Evolutionary conservation across 2,113 vertebrate species (phyloP).

Genomic region (Tyto alba): DNA sequence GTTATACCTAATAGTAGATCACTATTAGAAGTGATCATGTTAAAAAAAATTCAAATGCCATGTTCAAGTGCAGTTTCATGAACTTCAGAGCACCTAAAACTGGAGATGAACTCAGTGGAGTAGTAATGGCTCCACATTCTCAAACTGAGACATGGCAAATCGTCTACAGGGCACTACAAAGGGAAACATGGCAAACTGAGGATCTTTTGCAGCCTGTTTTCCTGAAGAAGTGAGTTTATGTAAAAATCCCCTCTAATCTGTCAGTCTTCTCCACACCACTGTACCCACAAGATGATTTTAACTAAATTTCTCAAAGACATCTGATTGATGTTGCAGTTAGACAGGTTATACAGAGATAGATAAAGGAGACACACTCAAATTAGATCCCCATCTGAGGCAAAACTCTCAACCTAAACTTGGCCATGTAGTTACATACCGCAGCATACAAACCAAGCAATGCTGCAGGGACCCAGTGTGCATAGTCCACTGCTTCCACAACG

Average conservation of each 20-base stretch:
- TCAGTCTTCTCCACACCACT: background rate
- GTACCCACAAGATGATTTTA: background rate
- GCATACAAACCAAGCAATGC: accelerated
- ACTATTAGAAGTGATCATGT: background rate
- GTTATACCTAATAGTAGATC: background rate
- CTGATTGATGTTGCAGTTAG: background rate
- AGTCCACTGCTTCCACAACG: background rate
- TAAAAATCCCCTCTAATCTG: background rate
- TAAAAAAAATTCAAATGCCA: background rate
- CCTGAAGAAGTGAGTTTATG: background rate
- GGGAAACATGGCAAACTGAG: background rate
- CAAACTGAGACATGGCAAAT: background rate
- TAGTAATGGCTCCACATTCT: background rate
- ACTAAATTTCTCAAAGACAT: background rate
- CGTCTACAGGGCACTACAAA: background rate
- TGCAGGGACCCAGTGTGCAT: accelerated
- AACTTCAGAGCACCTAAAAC: background rate
- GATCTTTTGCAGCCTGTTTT: background rate
- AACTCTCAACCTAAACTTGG: background rate
- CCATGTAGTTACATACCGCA: accelerated
- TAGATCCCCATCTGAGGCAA: background rate
- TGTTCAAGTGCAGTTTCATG: background rate
- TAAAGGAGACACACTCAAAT: background rate
- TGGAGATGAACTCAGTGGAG: background rate
- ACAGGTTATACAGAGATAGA: background rate